These are phyloP conservation scores for Orestias chungarensis DNA, from an alignment of 2,797 vertebrate species.

Conservation along the genomic window DNA sequence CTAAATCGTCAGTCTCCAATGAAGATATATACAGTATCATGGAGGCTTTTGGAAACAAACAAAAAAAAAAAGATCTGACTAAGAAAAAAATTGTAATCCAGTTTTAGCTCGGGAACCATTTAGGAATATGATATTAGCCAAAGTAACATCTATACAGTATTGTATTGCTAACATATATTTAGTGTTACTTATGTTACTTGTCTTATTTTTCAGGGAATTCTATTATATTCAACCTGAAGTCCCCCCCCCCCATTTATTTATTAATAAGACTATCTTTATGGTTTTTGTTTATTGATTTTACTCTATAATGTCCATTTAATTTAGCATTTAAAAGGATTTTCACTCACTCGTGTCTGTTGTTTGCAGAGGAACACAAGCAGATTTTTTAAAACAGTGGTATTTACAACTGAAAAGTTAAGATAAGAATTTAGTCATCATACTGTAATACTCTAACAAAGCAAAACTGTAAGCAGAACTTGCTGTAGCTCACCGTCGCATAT, in stretches of 20 bases:
- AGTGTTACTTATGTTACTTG: background rate
- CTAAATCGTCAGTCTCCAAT: background rate
- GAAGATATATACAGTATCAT: background rate
- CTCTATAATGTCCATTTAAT: background rate
- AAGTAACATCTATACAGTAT: background rate
- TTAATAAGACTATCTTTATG: background rate
- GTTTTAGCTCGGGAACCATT: background rate
- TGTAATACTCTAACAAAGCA: slow-evolving; percentile 6
- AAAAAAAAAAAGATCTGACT: background rate
- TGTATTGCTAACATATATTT: background rate
- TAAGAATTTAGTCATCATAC: slow-evolving; percentile 7
- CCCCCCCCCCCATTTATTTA: background rate
- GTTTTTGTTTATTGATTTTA: background rate
- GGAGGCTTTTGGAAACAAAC: background rate
- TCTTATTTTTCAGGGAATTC: background rate
- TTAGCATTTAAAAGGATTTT: slow-evolving; percentile 3
- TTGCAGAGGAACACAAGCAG: slow-evolving; percentile 13
- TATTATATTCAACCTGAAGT: background rate
- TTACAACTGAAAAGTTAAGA: background rate
- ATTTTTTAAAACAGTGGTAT: slow-evolving; percentile 12
- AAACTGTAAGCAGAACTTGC: background rate
- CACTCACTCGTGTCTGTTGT: slow-evolving; percentile 11
- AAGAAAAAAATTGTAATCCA: background rate
- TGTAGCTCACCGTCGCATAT: slow-evolving; percentile 9
- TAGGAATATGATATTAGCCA: background rate